Percentiles rank a stretch among this genome's conserved stretches.
Conservation (phyloP, 2,113 vertebrate species). For the Carlito syrichta region DNA sequence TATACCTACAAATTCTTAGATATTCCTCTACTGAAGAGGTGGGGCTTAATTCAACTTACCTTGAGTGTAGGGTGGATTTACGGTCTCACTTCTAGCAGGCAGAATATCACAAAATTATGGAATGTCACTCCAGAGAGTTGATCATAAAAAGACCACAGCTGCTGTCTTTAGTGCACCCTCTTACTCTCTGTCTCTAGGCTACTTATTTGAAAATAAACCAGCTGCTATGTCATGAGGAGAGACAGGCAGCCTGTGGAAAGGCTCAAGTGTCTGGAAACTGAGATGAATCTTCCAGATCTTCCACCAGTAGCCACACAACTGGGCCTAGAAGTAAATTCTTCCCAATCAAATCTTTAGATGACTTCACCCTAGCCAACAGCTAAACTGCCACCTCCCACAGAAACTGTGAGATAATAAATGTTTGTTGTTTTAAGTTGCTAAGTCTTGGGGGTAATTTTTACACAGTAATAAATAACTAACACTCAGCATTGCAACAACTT, state of each 20-base stretch:
- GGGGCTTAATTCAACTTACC: not conserved
- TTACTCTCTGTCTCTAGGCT: not conserved
- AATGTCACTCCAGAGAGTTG: not conserved
- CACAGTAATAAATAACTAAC: not conserved
- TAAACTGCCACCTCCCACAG: not conserved
- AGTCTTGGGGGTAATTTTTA: not conserved
- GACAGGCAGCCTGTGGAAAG: not conserved
- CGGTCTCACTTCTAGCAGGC: not conserved
- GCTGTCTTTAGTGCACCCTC: not conserved
- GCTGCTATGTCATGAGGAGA: not conserved
- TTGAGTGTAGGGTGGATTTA: not conserved
- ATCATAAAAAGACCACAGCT: not conserved
- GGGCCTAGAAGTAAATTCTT: not conserved
- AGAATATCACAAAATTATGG: not conserved
- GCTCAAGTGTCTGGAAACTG: not conserved
- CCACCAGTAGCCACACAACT: not conserved
- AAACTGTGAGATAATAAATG: not conserved
- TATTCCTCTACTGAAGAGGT: not conserved
- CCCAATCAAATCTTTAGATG: not conserved
- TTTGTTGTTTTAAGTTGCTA: not conserved
- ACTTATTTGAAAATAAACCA: not conserved
- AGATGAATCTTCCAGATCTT: not conserved
- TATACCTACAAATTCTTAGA: not conserved
- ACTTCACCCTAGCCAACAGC: not conserved
- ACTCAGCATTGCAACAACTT: not conserved